Base-by-base conservation (phyloP, 2,888 invertebrate genomes). In the Meliscaeva auricollis region DNA sequence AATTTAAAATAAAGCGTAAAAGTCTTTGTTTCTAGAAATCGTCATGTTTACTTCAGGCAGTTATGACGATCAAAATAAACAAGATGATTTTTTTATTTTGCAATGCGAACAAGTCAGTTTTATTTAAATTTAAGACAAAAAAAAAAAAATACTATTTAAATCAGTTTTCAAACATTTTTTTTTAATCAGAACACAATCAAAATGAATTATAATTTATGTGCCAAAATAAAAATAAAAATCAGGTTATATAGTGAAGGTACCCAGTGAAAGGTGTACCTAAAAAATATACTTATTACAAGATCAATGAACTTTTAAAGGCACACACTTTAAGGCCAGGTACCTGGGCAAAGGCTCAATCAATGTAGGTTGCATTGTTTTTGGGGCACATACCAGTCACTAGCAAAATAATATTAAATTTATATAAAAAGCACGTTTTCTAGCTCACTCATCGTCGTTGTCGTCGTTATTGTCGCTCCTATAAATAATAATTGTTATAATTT, bases 401-500 rank as follows among this genome's bases (percentile, higher is more conserved):
- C 17, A 9, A 17, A 6, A 20, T 17, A 2, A 6, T 58, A 13
- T 58, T 38, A 38, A 13, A 11, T 38, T 58, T 13, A 30, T 15
- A 32, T 15, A 52, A 15, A 46, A 66, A 56, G 44, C 62, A 41
- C 41, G 64, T 64, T 56, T 20, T 46, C n/a, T 26, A 32, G 46
- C 48, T 54, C 64, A 48, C n/a, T 17, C 15, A 7, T 20, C 17
- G 46, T 26, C 26, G 26, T 26, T 4, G 26, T 13, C 41, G 4
- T 32, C 15, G 30, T n/a, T n/a, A n/a, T n/a, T n/a, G n/a, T 15
- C 54, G 15, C n/a, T 15, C 13, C 17, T 46, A 17, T 17, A 46
- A 64, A 58, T 58, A 66, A 58, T 73, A 56, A 58, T 66, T 66
- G 46, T 72, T 11, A 7, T 48, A 72, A 72, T 78, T 78, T 56